phyloP scores from a whole-genome alignment of 2,888 invertebrate genomes.

The Drosophila suboccidentalis region DNA sequence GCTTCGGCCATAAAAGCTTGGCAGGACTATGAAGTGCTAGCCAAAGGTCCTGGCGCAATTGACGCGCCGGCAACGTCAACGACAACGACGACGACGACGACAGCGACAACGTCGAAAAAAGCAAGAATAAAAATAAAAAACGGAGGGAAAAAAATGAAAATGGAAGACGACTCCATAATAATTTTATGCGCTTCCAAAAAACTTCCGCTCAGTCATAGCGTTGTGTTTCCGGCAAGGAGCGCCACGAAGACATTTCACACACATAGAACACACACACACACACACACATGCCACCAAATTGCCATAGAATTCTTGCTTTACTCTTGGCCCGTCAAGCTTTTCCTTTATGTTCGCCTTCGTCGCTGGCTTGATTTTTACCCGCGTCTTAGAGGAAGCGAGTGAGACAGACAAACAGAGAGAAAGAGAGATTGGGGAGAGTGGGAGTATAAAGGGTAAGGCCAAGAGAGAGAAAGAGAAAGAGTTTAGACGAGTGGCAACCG shows the following conservation, averaged over 20 bases:
- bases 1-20: slow-evolving; percentile 69
- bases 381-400: slow-evolving; percentile 20
- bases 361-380: slow-evolving; percentile 71
- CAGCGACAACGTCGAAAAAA: neutral
- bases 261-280: slow-evolving; percentile 31
- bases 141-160: slow-evolving; percentile 40
- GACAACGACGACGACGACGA: slow-evolving; percentile 23
- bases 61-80: slow-evolving; percentile 67
- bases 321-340: slow-evolving; percentile 68
- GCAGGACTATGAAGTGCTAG: slow-evolving; percentile 72
- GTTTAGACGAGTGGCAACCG: slow-evolving; percentile 18
- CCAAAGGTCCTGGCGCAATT: slow-evolving; percentile 72
- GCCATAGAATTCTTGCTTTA: slow-evolving; percentile 71
- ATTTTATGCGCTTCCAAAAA: slow-evolving; percentile 74
- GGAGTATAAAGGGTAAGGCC: slow-evolving; percentile 8
- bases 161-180: slow-evolving; percentile 79
- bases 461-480: slow-evolving; percentile 1
- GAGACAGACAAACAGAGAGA: neutral
- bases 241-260: slow-evolving; percentile 52
- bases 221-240: slow-evolving; percentile 63
- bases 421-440: too few relatives aligned
- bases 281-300: slow-evolving; percentile 58
- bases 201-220: slow-evolving; percentile 69
- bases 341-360: slow-evolving; percentile 74
- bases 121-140: slow-evolving; percentile 5